Evolutionary conservation across 2,888 invertebrate species (phyloP), one percentile per base, ranked within the genome.

Genomic region (Sialis lutaria): DNA sequence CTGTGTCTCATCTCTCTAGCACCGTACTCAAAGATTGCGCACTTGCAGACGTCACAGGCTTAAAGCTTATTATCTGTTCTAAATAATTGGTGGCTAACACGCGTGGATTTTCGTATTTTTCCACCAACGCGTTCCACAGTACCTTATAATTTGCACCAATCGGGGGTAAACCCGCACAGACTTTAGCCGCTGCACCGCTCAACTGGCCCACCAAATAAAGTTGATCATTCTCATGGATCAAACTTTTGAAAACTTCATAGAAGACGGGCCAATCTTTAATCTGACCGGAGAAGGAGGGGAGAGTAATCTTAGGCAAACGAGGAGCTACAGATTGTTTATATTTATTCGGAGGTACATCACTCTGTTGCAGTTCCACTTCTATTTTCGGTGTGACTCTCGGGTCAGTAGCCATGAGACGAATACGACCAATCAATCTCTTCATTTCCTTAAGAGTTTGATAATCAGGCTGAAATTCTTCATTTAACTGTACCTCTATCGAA

Each of bases 51-150:
- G 9, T 6, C 9, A 12, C 22, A n/a, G 5, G 9, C 13, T 43
- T 43, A 7, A 43, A 43, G 6, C 6, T 10, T 6, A 43, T 33
- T 8, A 43, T 22, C 33, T 43, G 33, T 9, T 43, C 31, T 9
- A 43, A 43, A 43, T 43, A 43, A 6, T 1, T 9, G 9, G n/a
- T 30, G n/a, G n/a, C n/a, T n/a, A n/a, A n/a, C n/a, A n/a, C n/a
- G n/a, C n/a, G n/a, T n/a, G 8, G 33, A 43, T 43, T 33, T 30
- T 43, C 10, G n/a, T 8, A 43, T 43, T 43, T 43, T n/a, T 43
- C 33, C 10, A 33, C 33, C 5, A 43, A n/a, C 6, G 43, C 12
- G 12, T 43, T 7, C 31, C 30, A 43, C 6, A 43, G 32, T 10
- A 43, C 33, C 13, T 5, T 2, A 43, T 43, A 43, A 43, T 43